phyloP scores from a whole-genome alignment of 2,113 vertebrate species.

The Pagrus major region DNA sequence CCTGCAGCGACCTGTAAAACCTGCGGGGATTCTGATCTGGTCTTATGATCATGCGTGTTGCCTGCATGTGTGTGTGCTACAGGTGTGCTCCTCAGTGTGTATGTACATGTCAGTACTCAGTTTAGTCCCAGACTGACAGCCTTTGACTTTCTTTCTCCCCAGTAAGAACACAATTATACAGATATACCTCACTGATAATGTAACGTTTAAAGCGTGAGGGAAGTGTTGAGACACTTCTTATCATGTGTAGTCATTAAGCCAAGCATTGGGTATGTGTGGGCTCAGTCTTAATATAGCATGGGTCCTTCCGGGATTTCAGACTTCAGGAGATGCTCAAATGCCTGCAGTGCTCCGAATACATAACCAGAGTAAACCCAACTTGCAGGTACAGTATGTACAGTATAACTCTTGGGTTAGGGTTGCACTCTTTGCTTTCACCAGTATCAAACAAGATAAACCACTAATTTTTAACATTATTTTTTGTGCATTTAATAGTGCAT shows the following conservation, averaged over 20 bases:
- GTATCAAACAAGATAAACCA: background rate
- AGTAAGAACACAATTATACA: background rate
- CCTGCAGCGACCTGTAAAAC: conserved; percentile 62
- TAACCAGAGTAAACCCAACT: background rate
- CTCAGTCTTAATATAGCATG: background rate
- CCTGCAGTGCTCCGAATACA: background rate
- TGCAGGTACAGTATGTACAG: no score
- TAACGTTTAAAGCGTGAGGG: no score
- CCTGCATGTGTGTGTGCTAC: conserved; percentile 5
- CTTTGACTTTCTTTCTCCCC: background rate
- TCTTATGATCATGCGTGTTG: conserved; percentile 43
- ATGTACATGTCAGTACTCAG: background rate
- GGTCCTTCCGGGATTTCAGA: background rate
- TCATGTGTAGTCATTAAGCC: background rate
- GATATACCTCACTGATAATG: background rate
- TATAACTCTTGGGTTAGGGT: no score
- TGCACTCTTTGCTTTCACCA: background rate
- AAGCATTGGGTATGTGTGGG: background rate
- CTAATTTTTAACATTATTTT: no score
- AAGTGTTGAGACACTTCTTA: background rate
- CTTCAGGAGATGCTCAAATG: background rate
- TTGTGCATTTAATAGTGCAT: no score
- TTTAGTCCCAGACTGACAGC: background rate
- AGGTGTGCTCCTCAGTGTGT: conserved; percentile 15
- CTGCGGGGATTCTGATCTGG: conserved; percentile 33